Evolutionary conservation across 2,797 vertebrate genomes (phyloP).

Genomic region (Aythya fuligula): DNA sequence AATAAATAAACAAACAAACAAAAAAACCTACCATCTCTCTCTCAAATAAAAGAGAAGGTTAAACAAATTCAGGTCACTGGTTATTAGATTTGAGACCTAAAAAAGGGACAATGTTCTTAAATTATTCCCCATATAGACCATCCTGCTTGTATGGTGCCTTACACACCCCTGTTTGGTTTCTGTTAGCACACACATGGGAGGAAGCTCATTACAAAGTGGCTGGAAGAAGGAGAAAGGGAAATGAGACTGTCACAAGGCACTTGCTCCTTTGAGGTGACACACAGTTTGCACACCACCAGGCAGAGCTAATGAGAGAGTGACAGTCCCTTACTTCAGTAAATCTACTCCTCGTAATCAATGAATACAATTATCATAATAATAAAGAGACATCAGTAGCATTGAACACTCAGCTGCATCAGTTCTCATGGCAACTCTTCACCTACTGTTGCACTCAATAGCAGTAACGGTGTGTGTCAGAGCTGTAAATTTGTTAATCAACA

Average conservation of each 20-base stretch:
- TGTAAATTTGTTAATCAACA: slow-evolving; percentile 59
- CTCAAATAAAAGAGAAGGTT: not conserved
- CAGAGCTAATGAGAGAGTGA: not conserved
- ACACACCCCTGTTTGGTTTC: not conserved
- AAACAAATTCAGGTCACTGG: not conserved
- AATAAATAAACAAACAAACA: rapidly evolving
- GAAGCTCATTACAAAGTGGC: not conserved
- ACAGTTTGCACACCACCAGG: not conserved
- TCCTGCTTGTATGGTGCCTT: not conserved
- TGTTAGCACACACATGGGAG: not conserved
- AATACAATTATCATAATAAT: slow-evolving; percentile 11
- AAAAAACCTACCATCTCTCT: not conserved
- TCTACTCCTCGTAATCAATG: not conserved
- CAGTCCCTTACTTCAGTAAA: not conserved
- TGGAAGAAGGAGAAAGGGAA: not conserved
- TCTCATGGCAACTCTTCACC: slow-evolving; percentile 59
- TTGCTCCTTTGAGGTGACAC: not conserved
- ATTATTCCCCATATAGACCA: not conserved
- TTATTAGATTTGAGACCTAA: not conserved
- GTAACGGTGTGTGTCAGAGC: slow-evolving; percentile 32
- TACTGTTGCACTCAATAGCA: slow-evolving; percentile 19
- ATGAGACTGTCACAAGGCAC: not conserved
- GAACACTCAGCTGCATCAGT: slow-evolving; percentile 9
- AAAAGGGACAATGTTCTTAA: not conserved
- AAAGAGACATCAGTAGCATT: not conserved